Base-by-base conservation (phyloP, 2,797 vertebrate species). In the Leptodactylus fallax region DNA sequence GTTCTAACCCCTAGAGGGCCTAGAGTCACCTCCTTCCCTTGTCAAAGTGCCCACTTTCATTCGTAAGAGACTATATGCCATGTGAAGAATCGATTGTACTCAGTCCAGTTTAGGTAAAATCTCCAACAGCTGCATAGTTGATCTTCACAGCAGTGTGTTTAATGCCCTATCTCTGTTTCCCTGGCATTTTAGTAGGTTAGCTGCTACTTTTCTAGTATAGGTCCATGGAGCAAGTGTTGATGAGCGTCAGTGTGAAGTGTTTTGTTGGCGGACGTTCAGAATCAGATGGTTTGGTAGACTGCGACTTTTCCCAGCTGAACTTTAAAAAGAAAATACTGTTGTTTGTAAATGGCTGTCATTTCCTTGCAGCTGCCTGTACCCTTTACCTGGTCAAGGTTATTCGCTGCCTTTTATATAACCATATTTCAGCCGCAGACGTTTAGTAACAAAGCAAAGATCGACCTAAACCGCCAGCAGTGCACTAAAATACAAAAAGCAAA, bases 331-430 rank as follows among this genome's bases (percentile, higher is more conserved):
- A 11, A 49, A 74, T 21, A 6, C 71, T 51, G 71, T 45, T 3
- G 6, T 51, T 49, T 72, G 7, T 21, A 21, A 72, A n/a, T 12
- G 17, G 27, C 17, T 72, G 19, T 74, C 21, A 51, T 74, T 51
- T 74, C 45, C 19, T 74, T 21, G 45, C 71, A 6, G 71, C 45
- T 21, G 45, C 17, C 7, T n/a, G 45, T 13, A 49, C 19, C 47
- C 19, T 51, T n/a, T 51, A 74, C 45, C 71, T n/a, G 71, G 71
- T 51, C 45, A 49, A 74, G 71, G 45, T 74, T 74, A 74, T 51
- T 74, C 7, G 27, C 67, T 45, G 14, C 45, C 71, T 74, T 36
- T 36, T 51, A n/a, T 7, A 19, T 17, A 72, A 72, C 14, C 19
- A 9, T 12, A 51, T 11, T 74, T 74, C 71, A 21, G 19, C 45